phyloP scores from a whole-genome alignment of 2,888 invertebrate genomes.

The Drosophila limbata region DNA sequence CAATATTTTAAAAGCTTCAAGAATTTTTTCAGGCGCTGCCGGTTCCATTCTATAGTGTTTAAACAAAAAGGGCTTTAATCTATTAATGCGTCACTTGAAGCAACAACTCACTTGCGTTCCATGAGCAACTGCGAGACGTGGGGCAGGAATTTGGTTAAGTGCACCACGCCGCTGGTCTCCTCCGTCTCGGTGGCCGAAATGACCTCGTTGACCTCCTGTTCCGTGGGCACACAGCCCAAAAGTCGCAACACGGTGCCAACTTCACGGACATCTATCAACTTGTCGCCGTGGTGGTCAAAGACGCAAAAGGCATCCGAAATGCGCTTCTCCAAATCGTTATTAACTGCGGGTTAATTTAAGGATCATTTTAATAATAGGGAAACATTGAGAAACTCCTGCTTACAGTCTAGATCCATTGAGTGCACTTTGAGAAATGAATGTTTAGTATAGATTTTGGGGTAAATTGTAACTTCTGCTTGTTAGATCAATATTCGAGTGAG shows the following conservation, averaged over 20 bases:
- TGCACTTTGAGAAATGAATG: constrained; percentile 1
- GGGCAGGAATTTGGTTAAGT: constrained; percentile 91
- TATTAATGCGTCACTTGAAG: neutral
- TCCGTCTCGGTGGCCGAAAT: constrained; percentile 94
- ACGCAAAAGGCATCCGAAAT: constrained; percentile 95
- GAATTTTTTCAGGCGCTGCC: constrained; percentile 92
- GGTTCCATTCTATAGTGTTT: constrained; percentile 90
- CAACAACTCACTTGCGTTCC: constrained; percentile 90
- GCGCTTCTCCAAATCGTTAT: constrained; percentile 91
- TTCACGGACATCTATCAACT: constrained; percentile 95
- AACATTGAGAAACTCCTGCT: constrained; percentile 8
- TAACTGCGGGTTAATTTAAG: constrained; percentile 83
- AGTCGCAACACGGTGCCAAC: constrained; percentile 95
- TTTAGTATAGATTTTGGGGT: neutral
- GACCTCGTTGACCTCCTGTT: constrained; percentile 96
- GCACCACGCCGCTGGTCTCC: constrained; percentile 91
- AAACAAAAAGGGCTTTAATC: neutral
- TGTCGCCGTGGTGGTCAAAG: constrained; percentile 95
- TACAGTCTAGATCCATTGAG: constrained; percentile 70
- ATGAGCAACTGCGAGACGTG: constrained; percentile 92
- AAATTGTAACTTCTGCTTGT: constrained; percentile 7
- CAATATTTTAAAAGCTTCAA: constrained; percentile 93
- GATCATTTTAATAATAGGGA: neutral
- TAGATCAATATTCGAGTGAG: constrained; percentile 21
- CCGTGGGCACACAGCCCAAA: constrained; percentile 95